These are phyloP conservation scores for Conus betulinus DNA, from an alignment of 1,140 invertebrate genomes.

Conservation along the genomic window DNA sequence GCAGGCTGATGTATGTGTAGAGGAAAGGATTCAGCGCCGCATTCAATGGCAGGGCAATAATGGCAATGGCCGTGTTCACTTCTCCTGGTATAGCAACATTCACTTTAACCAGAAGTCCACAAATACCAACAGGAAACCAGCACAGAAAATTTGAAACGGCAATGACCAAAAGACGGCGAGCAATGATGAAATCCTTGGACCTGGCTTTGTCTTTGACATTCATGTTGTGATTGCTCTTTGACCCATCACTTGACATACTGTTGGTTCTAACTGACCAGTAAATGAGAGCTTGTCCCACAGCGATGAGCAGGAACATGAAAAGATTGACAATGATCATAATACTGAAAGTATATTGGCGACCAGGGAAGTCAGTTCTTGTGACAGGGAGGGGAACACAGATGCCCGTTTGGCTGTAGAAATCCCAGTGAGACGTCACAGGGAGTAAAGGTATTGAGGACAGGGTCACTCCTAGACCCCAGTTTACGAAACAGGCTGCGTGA, in stretches of 20 bases:
- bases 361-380: neutral
- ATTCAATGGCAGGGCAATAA: no score
- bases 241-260: neutral
- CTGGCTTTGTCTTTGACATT: neutral
- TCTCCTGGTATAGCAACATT: no score
- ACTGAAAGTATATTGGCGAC: neutral
- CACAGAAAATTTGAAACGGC: no score
- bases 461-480: neutral
- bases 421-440: neutral
- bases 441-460: conserved; percentile 3
- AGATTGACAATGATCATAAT: conserved; percentile 48
- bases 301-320: conserved; percentile 24
- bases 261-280: conserved; percentile 27
- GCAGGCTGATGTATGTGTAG: no score
- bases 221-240: neutral
- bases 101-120: no score
- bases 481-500: neutral
- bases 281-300: conserved; percentile 44
- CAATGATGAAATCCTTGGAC: neutral
- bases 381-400: neutral
- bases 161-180: neutral
- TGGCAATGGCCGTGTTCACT: no score
- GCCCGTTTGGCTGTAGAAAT: conserved; percentile 9
- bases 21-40: no score
- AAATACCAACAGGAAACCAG: no score